Evolutionary conservation across 2,888 invertebrate species (phyloP).

Genomic region (Morpho deidamia): DNA sequence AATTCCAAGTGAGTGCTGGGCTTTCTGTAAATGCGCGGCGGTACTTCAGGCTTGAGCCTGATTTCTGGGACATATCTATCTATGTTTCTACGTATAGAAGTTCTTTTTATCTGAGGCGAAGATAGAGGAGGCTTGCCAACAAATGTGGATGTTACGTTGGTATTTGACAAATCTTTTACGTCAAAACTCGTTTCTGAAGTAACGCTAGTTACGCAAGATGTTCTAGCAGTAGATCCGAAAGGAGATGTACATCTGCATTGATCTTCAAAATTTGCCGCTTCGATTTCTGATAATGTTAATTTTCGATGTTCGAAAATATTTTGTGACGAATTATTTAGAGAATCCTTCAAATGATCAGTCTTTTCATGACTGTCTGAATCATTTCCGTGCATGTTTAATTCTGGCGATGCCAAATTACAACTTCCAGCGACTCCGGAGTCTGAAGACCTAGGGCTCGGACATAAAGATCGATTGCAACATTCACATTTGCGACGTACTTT

Average conservation of each 20-base stretch:
- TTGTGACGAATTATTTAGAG: constrained; percentile 47
- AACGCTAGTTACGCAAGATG: constrained; percentile 79
- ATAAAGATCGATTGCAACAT: constrained; percentile 80
- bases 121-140: constrained; percentile 62
- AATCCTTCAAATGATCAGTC: constrained; percentile 42
- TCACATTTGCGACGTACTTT: constrained; percentile 66
- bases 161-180: constrained; percentile 72
- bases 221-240: constrained; percentile 84
- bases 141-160: constrained; percentile 72
- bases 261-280: constrained; percentile 80
- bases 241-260: constrained; percentile 86
- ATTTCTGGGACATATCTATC: constrained; percentile 64
- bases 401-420: constrained; percentile 85
- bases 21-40: constrained; percentile 64
- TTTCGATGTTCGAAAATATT: constrained; percentile 53
- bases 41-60: constrained; percentile 63
- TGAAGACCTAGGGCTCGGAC: constrained; percentile 85
- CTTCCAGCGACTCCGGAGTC: constrained; percentile 93
- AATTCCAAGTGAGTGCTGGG: constrained; percentile 67
- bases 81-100: constrained; percentile 65
- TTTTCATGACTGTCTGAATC: constrained; percentile 63
- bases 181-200: constrained; percentile 78
- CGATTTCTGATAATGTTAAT: constrained; percentile 77
- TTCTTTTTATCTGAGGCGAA: constrained; percentile 70
- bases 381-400: constrained; percentile 72